phyloP scores from a whole-genome alignment of 2,888 invertebrate species.

The Microplitis deprimator region DNA sequence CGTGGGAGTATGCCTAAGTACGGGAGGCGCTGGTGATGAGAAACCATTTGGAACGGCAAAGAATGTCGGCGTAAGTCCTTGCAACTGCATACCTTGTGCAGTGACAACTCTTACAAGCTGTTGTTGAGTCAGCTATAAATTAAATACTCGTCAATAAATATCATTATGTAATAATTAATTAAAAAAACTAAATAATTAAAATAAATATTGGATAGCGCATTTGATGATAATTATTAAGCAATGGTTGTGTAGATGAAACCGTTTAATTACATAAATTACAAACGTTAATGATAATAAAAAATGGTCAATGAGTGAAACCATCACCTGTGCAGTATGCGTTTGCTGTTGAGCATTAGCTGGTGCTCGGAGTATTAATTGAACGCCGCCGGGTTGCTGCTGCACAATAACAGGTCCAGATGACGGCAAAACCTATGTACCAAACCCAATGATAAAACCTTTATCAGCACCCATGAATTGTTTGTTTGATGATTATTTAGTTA shows the following conservation, averaged over 20 bases:
- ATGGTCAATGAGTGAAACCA: constrained; percentile 65
- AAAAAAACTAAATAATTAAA: constrained; percentile 12
- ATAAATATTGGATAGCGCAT: neutral
- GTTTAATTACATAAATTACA: neutral
- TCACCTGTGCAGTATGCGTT: constrained; percentile 71
- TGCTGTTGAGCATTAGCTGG: constrained; percentile 73
- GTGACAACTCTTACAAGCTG: constrained; percentile 77
- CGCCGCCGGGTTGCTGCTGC: constrained; percentile 79
- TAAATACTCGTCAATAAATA: constrained; percentile 25
- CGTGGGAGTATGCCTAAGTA: constrained; percentile 24
- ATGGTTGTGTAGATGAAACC: constrained; percentile 6
- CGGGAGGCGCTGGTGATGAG: constrained; percentile 63
- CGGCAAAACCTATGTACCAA: constrained; percentile 69
- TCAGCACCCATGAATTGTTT: constrained; percentile 35
- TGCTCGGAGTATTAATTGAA: constrained; percentile 81
- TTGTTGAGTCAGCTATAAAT: constrained; percentile 71
- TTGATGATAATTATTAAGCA: constrained; percentile 10
- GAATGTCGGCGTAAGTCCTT: constrained; percentile 70
- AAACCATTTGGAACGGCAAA: constrained; percentile 70
- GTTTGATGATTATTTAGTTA: constrained; percentile 6
- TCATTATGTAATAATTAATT: neutral
- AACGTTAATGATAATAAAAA: constrained; percentile 44
- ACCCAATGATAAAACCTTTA: constrained; percentile 62
- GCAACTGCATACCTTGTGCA: constrained; percentile 76
- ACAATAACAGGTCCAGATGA: constrained; percentile 75